phyloP scores from a whole-genome alignment of 2,113 vertebrate species.

The Gymnarchus niloticus region DNA sequence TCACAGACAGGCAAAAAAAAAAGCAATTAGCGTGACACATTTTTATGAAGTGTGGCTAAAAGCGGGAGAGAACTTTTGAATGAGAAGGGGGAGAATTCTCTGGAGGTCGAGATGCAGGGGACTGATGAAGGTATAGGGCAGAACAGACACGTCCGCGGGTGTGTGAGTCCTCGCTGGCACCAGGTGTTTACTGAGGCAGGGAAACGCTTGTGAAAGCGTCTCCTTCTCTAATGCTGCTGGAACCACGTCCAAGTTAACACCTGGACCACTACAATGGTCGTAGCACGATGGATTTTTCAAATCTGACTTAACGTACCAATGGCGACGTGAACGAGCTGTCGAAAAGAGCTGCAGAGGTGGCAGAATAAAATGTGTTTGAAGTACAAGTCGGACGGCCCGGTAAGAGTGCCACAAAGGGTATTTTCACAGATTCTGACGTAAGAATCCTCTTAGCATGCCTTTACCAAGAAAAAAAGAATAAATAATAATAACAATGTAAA shows the following conservation, averaged over 20 bases:
- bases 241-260: not conserved
- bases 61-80: not conserved
- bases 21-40: not conserved
- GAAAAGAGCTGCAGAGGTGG: not conserved
- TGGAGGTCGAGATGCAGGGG: not conserved
- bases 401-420: not conserved
- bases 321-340: not conserved
- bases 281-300: not conserved
- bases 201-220: not conserved
- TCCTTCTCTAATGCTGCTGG: not conserved
- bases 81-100: not conserved
- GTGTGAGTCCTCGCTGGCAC: not conserved
- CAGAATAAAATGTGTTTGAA: not conserved
- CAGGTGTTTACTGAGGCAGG: conserved; percentile 6
- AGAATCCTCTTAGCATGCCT: not conserved
- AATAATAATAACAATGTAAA: not conserved
- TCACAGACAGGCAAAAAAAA: conserved; percentile 1
- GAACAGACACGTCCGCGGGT: not conserved
- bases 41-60: not conserved
- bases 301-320: conserved; percentile 1
- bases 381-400: not conserved
- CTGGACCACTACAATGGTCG: not conserved
- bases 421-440: not conserved
- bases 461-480: not conserved
- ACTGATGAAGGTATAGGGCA: not conserved